phyloP scores from a whole-genome alignment of 2,113 vertebrate genomes.

The Pterocles gutturalis region DNA sequence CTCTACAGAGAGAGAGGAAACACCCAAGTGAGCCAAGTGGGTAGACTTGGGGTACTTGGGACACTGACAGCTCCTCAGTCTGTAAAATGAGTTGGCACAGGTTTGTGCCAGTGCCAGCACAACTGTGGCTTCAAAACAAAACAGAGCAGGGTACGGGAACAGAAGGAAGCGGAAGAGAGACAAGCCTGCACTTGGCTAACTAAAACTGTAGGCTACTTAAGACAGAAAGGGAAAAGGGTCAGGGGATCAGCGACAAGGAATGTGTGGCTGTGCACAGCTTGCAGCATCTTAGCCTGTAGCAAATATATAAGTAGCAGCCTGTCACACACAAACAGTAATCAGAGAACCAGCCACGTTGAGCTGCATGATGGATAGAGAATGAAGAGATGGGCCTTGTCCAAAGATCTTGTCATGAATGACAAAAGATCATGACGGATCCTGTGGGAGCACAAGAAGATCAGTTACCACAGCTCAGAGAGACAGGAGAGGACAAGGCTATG shows the following conservation, averaged over 20 bases:
- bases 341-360: neutral
- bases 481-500: neutral
- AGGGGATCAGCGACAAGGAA: neutral
- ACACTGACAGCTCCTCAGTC: constrained; percentile 29
- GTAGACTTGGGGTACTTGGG: neutral
- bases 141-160: neutral
- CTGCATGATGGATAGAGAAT: neutral
- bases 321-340: neutral
- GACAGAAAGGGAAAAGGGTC: neutral
- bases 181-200: neutral
- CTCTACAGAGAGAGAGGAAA: neutral
- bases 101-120: constrained; percentile 15
- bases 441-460: neutral
- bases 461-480: neutral
- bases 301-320: neutral
- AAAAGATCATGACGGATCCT: neutral
- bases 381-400: neutral
- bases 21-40: neutral
- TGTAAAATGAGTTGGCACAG: constrained; percentile 24
- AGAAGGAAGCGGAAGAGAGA: neutral
- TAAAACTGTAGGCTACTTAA: neutral
- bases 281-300: neutral
- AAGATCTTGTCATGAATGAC: neutral
- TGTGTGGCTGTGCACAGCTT: neutral
- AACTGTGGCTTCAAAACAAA: constrained; percentile 27